A percentile compares a stretch with the other conserved stretches of the same genome.
These are phyloP conservation scores for Alsophila aescularia DNA, from an alignment of 2,888 invertebrate genomes.

Conservation along the genomic window DNA sequence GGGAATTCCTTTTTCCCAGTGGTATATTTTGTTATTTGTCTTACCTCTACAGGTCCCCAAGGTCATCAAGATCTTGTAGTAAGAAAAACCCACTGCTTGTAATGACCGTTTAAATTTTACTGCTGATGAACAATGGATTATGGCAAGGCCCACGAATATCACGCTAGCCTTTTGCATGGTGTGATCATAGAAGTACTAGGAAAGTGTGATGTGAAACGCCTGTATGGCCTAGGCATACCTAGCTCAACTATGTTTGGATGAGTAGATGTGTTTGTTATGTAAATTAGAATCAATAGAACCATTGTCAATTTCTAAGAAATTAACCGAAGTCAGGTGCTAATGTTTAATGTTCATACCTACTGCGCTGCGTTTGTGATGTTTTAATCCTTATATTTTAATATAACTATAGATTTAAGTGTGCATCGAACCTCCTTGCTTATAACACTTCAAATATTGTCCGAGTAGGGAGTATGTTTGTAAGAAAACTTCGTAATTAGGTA, in stretches of 20 bases:
- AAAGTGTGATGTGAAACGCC: too few species aligned
- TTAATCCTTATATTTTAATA: too few species aligned
- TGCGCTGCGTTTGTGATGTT: too few species aligned
- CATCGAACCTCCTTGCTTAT: too few species aligned
- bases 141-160: background rate
- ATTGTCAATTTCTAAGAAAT: conserved; percentile 15
- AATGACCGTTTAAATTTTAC: conserved; percentile 50
- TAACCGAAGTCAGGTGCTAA: background rate
- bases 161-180: conserved; percentile 7
- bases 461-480: too few species aligned
- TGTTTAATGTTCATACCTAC: background rate
- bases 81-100: conserved; percentile 55
- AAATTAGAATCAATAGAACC: conserved; percentile 1
- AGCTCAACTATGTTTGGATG: background rate
- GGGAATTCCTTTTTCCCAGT: background rate
- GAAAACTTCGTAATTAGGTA: too few species aligned
- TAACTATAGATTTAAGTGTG: too few species aligned
- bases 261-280: conserved; percentile 9
- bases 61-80: conserved; percentile 63
- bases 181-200: too few species aligned
- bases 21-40: background rate
- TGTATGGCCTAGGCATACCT: background rate
- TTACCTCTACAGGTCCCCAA: conserved; percentile 68
- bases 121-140: conserved; percentile 1
- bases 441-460: too few species aligned